phyloP scores from a whole-genome alignment of 2,113 vertebrate species.

The Cephalopholis sonnerati region DNA sequence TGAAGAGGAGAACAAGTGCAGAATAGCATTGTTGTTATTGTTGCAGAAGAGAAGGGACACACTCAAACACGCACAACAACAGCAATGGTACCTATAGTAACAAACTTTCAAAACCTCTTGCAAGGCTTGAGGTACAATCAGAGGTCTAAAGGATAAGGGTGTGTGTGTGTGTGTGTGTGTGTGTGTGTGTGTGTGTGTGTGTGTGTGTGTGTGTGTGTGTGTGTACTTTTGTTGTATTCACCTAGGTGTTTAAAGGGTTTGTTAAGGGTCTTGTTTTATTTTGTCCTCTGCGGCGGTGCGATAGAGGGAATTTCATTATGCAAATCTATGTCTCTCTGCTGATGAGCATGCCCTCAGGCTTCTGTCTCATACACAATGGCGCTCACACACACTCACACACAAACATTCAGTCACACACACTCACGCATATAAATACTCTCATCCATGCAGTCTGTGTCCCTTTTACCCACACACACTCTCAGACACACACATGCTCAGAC shows the following conservation, averaged over 20 bases:
- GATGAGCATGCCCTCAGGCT: constrained; percentile 79
- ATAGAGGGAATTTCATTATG: constrained; percentile 81
- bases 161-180: not conserved
- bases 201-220: not conserved
- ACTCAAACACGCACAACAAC: constrained; percentile 18
- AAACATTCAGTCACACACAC: constrained; percentile 50
- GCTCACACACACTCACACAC: constrained; percentile 40
- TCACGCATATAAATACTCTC: constrained; percentile 57
- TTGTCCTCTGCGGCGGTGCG: constrained; percentile 69
- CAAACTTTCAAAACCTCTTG: constrained; percentile 34
- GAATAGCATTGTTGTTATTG: constrained; percentile 25
- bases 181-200: constrained; percentile 28
- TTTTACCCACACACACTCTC: constrained; percentile 25
- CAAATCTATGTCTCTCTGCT: constrained; percentile 77
- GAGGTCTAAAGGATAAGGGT: constrained; percentile 45
- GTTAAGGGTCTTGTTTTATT: constrained; percentile 76
- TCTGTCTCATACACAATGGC: constrained; percentile 67
- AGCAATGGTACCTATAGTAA: constrained; percentile 23
- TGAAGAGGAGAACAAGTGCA: constrained; percentile 26
- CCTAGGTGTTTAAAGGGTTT: constrained; percentile 72
- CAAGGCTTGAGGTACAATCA: constrained; percentile 28
- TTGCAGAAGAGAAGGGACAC: constrained; percentile 16
- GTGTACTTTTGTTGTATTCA: constrained; percentile 52
- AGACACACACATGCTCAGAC: constrained; percentile 55
- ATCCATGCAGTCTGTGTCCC: constrained; percentile 43